These are phyloP conservation scores for Acrocephalus scirpaceus DNA, from an alignment of 2,797 vertebrate genomes.

Conservation along the genomic window DNA sequence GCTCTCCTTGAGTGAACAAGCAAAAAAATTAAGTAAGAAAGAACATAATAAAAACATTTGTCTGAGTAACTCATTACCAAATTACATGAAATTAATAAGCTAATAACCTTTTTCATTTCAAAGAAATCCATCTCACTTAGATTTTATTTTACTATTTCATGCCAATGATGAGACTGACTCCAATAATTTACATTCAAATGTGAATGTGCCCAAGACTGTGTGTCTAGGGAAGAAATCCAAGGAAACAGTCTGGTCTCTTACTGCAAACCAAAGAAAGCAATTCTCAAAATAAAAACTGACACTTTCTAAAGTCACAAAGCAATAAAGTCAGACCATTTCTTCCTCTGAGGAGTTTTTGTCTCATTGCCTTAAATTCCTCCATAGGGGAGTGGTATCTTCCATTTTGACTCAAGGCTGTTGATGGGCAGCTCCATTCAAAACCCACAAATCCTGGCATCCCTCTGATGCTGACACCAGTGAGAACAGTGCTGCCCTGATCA, in stretches of 20 bases:
- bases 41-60: not conserved
- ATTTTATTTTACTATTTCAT: slow-evolving; percentile 7
- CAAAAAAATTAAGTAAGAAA: not conserved
- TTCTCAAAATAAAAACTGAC: slow-evolving; percentile 6
- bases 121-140: not conserved
- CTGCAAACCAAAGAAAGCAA: slow-evolving; percentile 10
- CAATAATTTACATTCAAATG: not conserved
- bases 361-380: not conserved
- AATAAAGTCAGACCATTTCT: not conserved
- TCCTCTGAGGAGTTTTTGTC: not conserved
- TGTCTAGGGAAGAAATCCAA: slow-evolving; percentile 1
- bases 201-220: not conserved
- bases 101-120: not conserved
- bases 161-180: not conserved
- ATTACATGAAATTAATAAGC: not conserved
- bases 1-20: not conserved
- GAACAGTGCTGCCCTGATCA: not conserved
- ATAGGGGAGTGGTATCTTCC: not conserved
- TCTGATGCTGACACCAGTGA: not conserved
- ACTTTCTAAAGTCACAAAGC: not conserved
- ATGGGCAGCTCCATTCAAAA: not conserved
- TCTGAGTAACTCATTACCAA: not conserved
- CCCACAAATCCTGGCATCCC: not conserved
- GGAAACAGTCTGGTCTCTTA: not conserved
- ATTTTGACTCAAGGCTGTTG: not conserved